A percentile compares a stretch with the other conserved stretches of the same genome.
Conservation (phyloP, 2,113 vertebrate species). For the Dolichotis patagonum region DNA sequence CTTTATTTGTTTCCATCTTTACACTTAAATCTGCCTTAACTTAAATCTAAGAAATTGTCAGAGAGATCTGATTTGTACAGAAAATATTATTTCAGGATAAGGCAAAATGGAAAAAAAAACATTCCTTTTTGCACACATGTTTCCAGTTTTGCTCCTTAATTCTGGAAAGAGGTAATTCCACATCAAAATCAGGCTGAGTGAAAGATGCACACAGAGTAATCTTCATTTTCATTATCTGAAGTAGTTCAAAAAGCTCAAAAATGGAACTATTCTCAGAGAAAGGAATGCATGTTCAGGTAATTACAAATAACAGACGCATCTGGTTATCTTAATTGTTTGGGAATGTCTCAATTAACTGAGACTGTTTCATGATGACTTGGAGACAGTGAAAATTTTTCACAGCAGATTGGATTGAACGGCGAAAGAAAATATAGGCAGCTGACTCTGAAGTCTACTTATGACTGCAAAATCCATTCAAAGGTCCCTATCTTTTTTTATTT, state of each 20-base stretch:
- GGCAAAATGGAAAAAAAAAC: conserved; percentile 50
- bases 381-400: conserved; percentile 88
- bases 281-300: conserved; percentile 89
- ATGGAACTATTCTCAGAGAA: conserved; percentile 85
- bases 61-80: conserved; percentile 53
- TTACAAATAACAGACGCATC: conserved; percentile 91
- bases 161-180: conserved; percentile 84
- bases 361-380: conserved; percentile 87
- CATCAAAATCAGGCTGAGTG: conserved; percentile 82
- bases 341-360: conserved; percentile 89
- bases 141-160: conserved; percentile 83
- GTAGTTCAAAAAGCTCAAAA: conserved; percentile 88
- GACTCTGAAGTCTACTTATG: conserved; percentile 77
- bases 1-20: conserved; percentile 58
- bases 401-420: conserved; percentile 86
- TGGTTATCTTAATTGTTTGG: conserved; percentile 91
- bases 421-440: conserved; percentile 84
- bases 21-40: conserved; percentile 60
- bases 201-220: conserved; percentile 86
- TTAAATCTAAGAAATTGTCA: conserved; percentile 61
- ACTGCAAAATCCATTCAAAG: conserved; percentile 74
- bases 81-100: conserved; percentile 54
- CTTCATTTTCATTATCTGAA: conserved; percentile 87
- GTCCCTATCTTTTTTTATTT: conserved; percentile 68
- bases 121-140: conserved; percentile 72